Base-by-base conservation (phyloP, 2,888 invertebrate species). In the Eurytoma californica region DNA sequence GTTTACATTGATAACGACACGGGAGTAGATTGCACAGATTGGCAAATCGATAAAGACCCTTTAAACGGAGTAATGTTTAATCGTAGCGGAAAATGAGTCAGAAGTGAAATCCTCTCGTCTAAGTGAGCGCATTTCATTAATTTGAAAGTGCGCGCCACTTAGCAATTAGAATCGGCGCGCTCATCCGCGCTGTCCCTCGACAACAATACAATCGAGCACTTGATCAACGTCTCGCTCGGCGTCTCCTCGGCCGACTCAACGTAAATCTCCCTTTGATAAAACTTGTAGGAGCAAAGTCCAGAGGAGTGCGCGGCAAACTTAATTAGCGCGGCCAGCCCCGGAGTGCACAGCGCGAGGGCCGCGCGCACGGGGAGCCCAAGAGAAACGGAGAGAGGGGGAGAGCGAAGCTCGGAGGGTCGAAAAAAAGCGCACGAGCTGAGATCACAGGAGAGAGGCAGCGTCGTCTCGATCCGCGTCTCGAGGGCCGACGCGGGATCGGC, bases 231-330 rank as follows among this genome's bases (percentile, higher is more conserved):
- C 65, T 73, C 73, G 39, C 57, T 68, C 18, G 68, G 14, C 67
- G 53, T 24, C 28, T 12, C 16, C 16, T 20, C 28, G 24, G 9
- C 28, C 24, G 28, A 24, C 53, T 53, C 53, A 51, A 53, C 68
- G 57, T 67, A 60, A 74, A 74, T 67, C 60, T 74, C 57, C 53
- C 58, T 74, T 74, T 67, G 67, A 67, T 67, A 74, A 74, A 74
- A 74, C 28, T 74, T 65, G 14, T 24, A 51, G 20, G 72, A 63
- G 72, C 61, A 53, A 72, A 72, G 53, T 72, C 47, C 49, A 24
- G 49, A 57, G 30, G 9, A 20, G 18, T 3, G 39, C 53, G 20
- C n/a, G n/a, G 55, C 20, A 57, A 67, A 74, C 55, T 51, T 66
- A 66, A 74, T 66, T 75, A 75, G 30, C 67, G 18, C 73, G 58